Evolutionary conservation across 2,113 vertebrate species (phyloP).

Genomic region (Triplophysa siluroides): DNA sequence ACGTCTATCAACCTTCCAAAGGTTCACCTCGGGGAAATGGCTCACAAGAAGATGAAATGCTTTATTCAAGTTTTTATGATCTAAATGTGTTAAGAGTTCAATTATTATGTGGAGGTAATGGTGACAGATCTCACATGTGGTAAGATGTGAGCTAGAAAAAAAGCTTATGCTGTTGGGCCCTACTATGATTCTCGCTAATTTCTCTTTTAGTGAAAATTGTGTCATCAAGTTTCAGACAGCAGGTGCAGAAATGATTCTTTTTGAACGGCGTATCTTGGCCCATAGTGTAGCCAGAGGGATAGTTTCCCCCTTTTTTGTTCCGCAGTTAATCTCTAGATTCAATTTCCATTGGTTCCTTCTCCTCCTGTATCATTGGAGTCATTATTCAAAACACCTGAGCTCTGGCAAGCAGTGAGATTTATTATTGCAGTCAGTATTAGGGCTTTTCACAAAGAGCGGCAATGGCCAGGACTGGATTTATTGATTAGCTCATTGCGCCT

Average conservation of each 20-base stretch:
- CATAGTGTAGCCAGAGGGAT: background rate
- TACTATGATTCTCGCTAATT: constrained; percentile 34
- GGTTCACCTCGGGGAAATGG: constrained; percentile 21
- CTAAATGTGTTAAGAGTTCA: constrained; percentile 25
- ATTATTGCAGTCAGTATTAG: constrained; percentile 70
- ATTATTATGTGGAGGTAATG: constrained; percentile 10
- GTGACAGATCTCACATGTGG: background rate
- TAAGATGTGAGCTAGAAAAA: background rate
- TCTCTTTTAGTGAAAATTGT: constrained; percentile 21
- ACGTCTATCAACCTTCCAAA: background rate
- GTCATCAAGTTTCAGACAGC: constrained; percentile 27
- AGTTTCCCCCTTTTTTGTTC: constrained; percentile 31
- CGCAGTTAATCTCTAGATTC: constrained; percentile 16
- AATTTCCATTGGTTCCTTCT: constrained; percentile 18
- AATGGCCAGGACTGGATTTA: constrained; percentile 58
- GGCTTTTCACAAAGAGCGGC: constrained; percentile 56
- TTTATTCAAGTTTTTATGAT: constrained; percentile 20
- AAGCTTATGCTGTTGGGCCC: constrained; percentile 1
- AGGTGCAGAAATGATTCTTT: constrained; percentile 39
- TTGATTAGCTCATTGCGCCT: constrained; percentile 34
- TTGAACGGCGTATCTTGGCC: constrained; percentile 24
- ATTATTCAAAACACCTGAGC: constrained; percentile 39
- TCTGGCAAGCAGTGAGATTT: constrained; percentile 60
- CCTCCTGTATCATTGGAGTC: constrained; percentile 26
- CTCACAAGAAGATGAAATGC: constrained; percentile 1